phyloP scores from a whole-genome alignment of 2,113 vertebrate species.

The Pelodiscus sinensis region DNA sequence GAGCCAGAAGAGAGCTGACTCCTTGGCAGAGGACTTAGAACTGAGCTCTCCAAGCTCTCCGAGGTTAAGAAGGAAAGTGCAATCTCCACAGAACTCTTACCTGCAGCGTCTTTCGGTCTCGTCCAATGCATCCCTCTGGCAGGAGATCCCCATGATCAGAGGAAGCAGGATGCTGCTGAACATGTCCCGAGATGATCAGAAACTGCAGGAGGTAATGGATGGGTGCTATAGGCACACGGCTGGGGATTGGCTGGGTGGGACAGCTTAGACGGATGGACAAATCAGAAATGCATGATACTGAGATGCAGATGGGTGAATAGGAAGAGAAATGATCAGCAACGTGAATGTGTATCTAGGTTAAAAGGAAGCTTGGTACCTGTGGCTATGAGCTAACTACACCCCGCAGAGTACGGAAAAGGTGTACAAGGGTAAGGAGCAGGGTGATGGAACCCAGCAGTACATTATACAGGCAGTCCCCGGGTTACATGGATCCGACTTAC shows the following conservation, averaged over 20 bases:
- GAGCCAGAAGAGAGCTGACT: constrained; percentile 86
- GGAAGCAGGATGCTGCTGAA: constrained; percentile 81
- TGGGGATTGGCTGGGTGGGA: not conserved
- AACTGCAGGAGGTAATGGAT: constrained; percentile 90
- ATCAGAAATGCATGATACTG: not conserved
- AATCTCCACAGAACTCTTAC: constrained; percentile 79
- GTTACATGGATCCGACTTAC: no score
- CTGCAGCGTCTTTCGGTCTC: constrained; percentile 84
- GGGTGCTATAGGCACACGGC: not conserved
- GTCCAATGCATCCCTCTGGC: constrained; percentile 87
- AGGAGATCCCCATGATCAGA: constrained; percentile 89
- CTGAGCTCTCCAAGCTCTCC: constrained; percentile 67
- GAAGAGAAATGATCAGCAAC: not conserved
- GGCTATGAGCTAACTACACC: not conserved
- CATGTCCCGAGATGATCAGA: constrained; percentile 87
- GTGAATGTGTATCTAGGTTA: not conserved
- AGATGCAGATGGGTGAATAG: not conserved
- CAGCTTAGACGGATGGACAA: not conserved
- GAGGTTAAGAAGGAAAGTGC: constrained; percentile 64
- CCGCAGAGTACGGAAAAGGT: not conserved
- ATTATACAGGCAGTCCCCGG: no score
- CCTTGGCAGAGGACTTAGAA: constrained; percentile 54
- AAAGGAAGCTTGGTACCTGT: not conserved
- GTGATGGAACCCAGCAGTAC: rapidly evolving
- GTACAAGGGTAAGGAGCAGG: rapidly evolving